A percentile compares a stretch with the other conserved stretches of the same genome.
Conservation (phyloP, 2,888 invertebrate genomes). For the Callyntrura sp. region DNA sequence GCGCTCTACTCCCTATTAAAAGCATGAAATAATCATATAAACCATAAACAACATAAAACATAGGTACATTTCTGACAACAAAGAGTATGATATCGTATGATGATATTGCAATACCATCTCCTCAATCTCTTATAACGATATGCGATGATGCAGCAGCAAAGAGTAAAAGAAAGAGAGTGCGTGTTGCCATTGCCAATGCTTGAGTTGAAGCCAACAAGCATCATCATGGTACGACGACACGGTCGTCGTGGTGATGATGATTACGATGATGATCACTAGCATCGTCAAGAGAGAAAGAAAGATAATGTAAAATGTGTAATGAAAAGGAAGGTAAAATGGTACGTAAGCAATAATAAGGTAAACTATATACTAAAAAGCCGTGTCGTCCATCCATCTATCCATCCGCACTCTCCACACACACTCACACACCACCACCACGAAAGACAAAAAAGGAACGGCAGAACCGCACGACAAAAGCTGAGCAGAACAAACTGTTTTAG, state of each 20-base stretch:
- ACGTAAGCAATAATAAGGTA: conserved; percentile 21
- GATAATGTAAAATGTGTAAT: background rate
- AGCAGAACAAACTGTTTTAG: background rate
- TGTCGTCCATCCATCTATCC: conserved; percentile 28
- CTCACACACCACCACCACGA: background rate
- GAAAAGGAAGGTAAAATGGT: conserved; percentile 47
- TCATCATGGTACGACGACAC: background rate
- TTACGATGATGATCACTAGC: background rate
- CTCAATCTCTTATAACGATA: too few species aligned
- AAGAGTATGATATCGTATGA: background rate
- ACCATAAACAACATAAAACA: too few species aligned
- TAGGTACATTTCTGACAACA: background rate
- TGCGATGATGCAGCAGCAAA: background rate
- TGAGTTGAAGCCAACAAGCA: background rate
- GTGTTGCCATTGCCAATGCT: background rate
- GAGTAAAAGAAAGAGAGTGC: background rate
- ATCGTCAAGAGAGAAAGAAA: conserved; percentile 2
- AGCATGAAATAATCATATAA: background rate
- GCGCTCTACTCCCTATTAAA: background rate
- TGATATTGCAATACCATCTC: background rate
- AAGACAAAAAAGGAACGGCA: conserved; percentile 43
- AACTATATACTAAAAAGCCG: conserved; percentile 10
- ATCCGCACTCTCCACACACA: conserved; percentile 40
- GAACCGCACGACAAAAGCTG: background rate
- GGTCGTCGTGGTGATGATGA: background rate